Conservation (phyloP, 1,140 invertebrate genomes). For the Brachionus rotundiformis region DNA sequence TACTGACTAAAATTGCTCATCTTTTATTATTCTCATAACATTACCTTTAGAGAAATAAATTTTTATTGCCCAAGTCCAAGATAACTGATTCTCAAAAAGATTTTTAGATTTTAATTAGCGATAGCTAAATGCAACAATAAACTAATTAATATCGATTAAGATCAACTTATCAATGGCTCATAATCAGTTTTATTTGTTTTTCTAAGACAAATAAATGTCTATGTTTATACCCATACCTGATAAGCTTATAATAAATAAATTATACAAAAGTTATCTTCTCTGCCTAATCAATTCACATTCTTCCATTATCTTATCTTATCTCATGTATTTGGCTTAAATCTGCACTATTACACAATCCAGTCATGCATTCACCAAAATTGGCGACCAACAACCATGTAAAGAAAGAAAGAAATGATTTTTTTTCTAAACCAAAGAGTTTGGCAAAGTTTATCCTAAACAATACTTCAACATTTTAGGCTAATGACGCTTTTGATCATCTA, state of each 20-base stretch:
- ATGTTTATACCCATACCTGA: conserved; percentile 35
- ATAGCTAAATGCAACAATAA: conserved; percentile 19
- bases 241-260: conserved; percentile 37
- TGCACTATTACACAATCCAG: background rate
- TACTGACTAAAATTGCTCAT: background rate
- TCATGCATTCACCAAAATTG: background rate
- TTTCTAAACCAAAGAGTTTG: no score
- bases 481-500: no score
- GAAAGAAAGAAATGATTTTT: no score
- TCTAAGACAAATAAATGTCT: conserved; percentile 25
- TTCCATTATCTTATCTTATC: conserved; percentile 19
- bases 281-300: conserved; percentile 3
- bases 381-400: no score
- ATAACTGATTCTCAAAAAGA: background rate
- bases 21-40: conserved; percentile 20
- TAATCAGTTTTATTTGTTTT: conserved; percentile 36
- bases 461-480: no score
- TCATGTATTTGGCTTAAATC: background rate
- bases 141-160: conserved; percentile 4
- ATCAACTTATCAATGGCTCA: conserved; percentile 18
- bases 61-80: background rate
- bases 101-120: background rate
- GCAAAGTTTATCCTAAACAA: no score
- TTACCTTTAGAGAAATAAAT: background rate
- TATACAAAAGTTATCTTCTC: background rate